Percentiles rank a stretch among this genome's conserved stretches.
phyloP scores from a whole-genome alignment of 1,140 invertebrate species.

The Aricia agestis region DNA sequence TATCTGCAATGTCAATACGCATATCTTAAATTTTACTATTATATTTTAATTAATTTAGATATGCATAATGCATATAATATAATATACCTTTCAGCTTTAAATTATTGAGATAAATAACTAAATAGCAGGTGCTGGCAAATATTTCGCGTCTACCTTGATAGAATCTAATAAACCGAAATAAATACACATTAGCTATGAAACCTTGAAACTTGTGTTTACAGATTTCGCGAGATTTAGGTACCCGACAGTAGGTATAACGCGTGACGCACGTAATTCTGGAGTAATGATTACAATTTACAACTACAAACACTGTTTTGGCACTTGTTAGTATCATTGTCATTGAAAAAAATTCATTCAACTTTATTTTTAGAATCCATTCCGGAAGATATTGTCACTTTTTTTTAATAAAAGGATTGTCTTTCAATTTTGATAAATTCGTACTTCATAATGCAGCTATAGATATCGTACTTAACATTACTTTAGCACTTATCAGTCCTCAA shows the following conservation, averaged over 20 bases:
- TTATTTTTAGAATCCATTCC: too few species aligned
- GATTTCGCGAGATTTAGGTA: slow-evolving; percentile 9
- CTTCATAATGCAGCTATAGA: too few species aligned
- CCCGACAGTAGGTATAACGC: not conserved
- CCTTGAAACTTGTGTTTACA: not conserved
- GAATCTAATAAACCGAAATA: not conserved
- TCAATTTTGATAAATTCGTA: too few species aligned
- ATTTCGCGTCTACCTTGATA: slow-evolving; percentile 1
- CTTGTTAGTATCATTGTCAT: not conserved
- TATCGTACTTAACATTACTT: too few species aligned
- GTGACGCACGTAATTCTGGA: not conserved
- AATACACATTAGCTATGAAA: slow-evolving; percentile 6
- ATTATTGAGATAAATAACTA: not conserved
- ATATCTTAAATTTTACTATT: too few species aligned
- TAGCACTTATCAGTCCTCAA: too few species aligned
- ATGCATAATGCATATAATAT: too few species aligned
- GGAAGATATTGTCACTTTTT: too few species aligned
- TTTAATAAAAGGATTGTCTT: too few species aligned
- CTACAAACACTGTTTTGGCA: not conserved
- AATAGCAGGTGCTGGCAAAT: not conserved
- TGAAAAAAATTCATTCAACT: slow-evolving; percentile 13
- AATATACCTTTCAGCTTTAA: too few species aligned
- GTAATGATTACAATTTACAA: not conserved
- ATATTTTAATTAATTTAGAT: too few species aligned
- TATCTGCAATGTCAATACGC: too few species aligned